These are phyloP conservation scores for Xerus inauris DNA, from an alignment of 2,113 vertebrate genomes.

Conservation along the genomic window DNA sequence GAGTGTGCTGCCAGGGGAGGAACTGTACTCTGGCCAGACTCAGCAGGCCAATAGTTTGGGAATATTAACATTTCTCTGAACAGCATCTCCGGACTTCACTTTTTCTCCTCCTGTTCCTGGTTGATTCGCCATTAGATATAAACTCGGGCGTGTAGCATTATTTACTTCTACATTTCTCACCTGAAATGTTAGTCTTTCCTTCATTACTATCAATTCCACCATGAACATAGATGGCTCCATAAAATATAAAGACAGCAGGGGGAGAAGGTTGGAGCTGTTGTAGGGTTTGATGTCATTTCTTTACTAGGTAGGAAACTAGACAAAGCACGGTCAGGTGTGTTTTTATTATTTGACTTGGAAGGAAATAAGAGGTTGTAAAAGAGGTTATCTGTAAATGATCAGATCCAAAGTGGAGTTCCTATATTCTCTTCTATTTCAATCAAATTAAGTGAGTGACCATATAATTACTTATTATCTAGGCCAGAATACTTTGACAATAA, in stretches of 20 bases:
- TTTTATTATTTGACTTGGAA: conserved; percentile 55
- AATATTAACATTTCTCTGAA: neutral
- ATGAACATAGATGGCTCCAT: neutral
- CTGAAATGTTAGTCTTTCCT: conserved; percentile 51
- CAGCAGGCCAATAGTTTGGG: neutral
- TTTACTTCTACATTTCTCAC: conserved; percentile 56
- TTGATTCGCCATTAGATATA: conserved; percentile 11
- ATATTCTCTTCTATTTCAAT: conserved; percentile 47
- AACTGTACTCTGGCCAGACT: neutral
- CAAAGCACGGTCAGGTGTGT: neutral
- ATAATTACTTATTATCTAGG: conserved; percentile 11
- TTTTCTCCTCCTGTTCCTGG: neutral
- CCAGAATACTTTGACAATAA: conserved; percentile 4
- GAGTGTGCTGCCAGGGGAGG: neutral
- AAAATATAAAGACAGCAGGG: conserved; percentile 46
- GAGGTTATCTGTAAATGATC: conserved; percentile 37
- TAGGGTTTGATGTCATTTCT: conserved; percentile 27
- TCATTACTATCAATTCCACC: conserved; percentile 52
- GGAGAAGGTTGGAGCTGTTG: neutral
- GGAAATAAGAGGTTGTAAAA: conserved; percentile 1
- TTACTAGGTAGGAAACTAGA: conserved; percentile 42
- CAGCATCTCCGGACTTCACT: neutral
- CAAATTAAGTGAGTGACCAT: neutral
- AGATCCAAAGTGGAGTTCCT: neutral
- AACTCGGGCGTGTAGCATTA: conserved; percentile 16